Conservation (phyloP, 2,888 invertebrate genomes). For the Galerucella nymphaeae region DNA sequence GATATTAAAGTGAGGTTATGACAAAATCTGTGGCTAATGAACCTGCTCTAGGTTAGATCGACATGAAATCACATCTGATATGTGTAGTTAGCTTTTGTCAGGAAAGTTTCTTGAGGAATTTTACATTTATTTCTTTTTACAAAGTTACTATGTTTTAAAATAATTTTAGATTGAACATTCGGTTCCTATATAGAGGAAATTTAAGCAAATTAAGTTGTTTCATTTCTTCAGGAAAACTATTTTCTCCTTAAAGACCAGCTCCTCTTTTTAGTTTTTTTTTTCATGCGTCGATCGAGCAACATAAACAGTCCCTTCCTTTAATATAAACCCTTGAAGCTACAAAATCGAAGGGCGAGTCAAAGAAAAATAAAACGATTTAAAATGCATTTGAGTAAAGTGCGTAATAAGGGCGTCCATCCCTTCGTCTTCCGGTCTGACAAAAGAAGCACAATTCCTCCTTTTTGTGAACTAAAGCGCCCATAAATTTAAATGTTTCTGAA, state of each 20-base stretch:
- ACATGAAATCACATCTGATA: too few relatives aligned
- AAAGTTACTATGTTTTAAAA: too few relatives aligned
- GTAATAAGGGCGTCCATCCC: constrained; percentile 26
- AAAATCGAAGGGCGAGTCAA: constrained; percentile 36
- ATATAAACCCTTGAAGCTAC: constrained; percentile 20
- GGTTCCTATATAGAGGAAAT: too few relatives aligned
- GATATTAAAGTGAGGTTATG: too few relatives aligned
- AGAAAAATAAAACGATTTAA: constrained; percentile 44
- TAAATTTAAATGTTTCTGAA: constrained; percentile 22
- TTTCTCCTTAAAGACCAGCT: not conserved
- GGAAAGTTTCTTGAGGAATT: too few relatives aligned
- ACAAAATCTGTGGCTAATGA: too few relatives aligned
- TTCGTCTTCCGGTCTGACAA: constrained; percentile 33
- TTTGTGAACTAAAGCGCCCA: constrained; percentile 21
- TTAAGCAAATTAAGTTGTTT: not conserved
- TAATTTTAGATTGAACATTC: too few relatives aligned
- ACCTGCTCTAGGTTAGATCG: too few relatives aligned
- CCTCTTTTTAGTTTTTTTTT: constrained; percentile 5
- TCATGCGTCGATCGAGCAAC: constrained; percentile 7
- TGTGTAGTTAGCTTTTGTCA: too few relatives aligned
- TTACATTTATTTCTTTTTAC: too few relatives aligned
- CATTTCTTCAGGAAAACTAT: not conserved
- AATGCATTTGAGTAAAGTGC: constrained; percentile 45
- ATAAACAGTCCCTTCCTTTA: constrained; percentile 21
- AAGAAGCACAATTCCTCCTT: constrained; percentile 30